phyloP scores from a whole-genome alignment of 2,113 vertebrate genomes.

The Chaenocephalus aceratus region DNA sequence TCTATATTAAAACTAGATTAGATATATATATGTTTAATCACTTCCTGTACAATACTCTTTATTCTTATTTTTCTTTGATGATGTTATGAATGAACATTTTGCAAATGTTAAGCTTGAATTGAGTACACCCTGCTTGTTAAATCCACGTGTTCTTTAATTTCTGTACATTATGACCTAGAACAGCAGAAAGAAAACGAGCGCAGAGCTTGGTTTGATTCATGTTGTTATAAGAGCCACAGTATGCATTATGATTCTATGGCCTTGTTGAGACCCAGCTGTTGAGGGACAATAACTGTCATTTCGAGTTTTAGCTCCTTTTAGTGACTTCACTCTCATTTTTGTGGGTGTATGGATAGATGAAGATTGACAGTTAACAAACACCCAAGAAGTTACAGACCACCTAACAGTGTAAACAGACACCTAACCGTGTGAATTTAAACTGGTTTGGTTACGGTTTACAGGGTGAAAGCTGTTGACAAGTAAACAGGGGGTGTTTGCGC shows the following conservation, averaged over 20 bases:
- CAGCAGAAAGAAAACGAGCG: background rate
- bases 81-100: slow-evolving; percentile 4
- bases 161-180: slow-evolving; percentile 44
- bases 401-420: background rate
- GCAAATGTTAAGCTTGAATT: slow-evolving; percentile 18
- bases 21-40: background rate
- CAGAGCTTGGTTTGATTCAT: slow-evolving; percentile 9
- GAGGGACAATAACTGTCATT: background rate
- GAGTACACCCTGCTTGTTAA: slow-evolving; percentile 13
- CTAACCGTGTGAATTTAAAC: slow-evolving; percentile 20
- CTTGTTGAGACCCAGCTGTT: slow-evolving; percentile 21
- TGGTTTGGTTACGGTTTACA: background rate
- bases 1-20: background rate
- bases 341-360: background rate
- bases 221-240: slow-evolving; percentile 13
- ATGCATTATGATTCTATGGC: slow-evolving; percentile 10
- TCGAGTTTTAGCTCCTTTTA: slow-evolving; percentile 11
- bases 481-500: slow-evolving; percentile 13
- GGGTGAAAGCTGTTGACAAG: slow-evolving; percentile 1
- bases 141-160: slow-evolving; percentile 26
- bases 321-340: slow-evolving; percentile 19
- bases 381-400: no score
- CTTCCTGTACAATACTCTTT: background rate
- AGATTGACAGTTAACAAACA: no score
- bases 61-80: background rate